These are phyloP conservation scores for Fopius arisanus DNA, from an alignment of 1,140 invertebrate species.

Conservation along the genomic window DNA sequence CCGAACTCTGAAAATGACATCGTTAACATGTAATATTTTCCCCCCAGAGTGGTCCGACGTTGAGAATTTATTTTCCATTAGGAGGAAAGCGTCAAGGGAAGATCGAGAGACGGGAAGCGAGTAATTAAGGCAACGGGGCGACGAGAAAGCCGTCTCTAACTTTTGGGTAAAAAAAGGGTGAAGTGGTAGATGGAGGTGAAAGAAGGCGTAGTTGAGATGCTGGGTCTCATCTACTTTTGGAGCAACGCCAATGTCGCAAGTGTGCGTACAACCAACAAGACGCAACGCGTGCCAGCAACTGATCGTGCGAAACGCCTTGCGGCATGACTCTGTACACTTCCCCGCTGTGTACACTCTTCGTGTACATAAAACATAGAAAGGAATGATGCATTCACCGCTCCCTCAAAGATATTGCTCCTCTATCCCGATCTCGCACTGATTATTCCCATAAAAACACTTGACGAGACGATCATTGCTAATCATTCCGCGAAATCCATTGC, in stretches of 20 bases:
- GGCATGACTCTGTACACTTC: not conserved
- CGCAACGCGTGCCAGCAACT: slow-evolving; percentile 41
- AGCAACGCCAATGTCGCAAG: not conserved
- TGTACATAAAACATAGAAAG: not conserved
- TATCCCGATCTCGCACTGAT: not conserved
- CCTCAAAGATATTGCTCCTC: not conserved
- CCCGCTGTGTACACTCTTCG: not conserved
- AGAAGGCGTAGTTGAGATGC: not conserved
- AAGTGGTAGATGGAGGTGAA: not conserved
- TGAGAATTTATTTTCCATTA: slow-evolving; percentile 25
- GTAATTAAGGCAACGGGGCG: slow-evolving; percentile 26
- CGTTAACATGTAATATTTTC: slow-evolving; percentile 13
- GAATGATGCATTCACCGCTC: not conserved
- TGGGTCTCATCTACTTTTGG: slow-evolving; percentile 1
- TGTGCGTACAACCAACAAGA: slow-evolving; percentile 23
- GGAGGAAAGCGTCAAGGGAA: slow-evolving; percentile 21
- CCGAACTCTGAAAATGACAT: not conserved
- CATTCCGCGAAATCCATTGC: not conserved
- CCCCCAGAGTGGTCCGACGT: not conserved
- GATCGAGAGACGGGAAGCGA: slow-evolving; percentile 26
- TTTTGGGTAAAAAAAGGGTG: not conserved
- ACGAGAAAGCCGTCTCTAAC: slow-evolving; percentile 19
- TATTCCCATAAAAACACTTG: not conserved
- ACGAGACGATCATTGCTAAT: not conserved
- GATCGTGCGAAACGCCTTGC: slow-evolving; percentile 41